Evolutionary conservation across 2,797 vertebrate species (phyloP).

Genomic region (Brachyrhaphis roseni): DNA sequence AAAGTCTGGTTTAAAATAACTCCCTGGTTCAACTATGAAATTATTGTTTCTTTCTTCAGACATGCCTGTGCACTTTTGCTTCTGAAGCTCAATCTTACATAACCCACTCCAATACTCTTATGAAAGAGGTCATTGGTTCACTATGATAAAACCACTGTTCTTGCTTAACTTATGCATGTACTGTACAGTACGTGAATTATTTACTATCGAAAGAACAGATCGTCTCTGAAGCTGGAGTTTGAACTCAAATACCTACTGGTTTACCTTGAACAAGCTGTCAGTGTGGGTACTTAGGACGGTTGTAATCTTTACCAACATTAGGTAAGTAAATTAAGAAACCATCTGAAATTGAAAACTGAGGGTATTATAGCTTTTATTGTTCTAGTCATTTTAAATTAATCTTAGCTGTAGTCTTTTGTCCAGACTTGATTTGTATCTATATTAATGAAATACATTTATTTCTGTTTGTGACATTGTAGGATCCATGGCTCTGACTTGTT

Average conservation of each 20-base stretch:
- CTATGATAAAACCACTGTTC: background rate
- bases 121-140: background rate
- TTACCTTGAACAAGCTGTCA: background rate
- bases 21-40: background rate
- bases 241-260: background rate
- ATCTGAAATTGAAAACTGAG: background rate
- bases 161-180: background rate
- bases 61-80: background rate
- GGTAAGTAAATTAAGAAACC: background rate
- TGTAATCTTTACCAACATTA: no score
- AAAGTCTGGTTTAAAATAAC: background rate
- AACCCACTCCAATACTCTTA: background rate
- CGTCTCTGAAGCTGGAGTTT: background rate
- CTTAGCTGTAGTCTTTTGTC: background rate
- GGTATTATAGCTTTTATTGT: background rate
- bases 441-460: background rate
- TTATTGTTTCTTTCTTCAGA: background rate
- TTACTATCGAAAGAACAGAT: background rate
- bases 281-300: no score
- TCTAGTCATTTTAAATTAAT: background rate
- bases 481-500: background rate
- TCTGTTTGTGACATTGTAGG: slow-evolving; percentile 10
- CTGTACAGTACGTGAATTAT: background rate
- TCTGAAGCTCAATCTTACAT: background rate
- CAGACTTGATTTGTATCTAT: background rate